phyloP scores from a whole-genome alignment of 2,888 invertebrate genomes.

The Neoascia interrupta region DNA sequence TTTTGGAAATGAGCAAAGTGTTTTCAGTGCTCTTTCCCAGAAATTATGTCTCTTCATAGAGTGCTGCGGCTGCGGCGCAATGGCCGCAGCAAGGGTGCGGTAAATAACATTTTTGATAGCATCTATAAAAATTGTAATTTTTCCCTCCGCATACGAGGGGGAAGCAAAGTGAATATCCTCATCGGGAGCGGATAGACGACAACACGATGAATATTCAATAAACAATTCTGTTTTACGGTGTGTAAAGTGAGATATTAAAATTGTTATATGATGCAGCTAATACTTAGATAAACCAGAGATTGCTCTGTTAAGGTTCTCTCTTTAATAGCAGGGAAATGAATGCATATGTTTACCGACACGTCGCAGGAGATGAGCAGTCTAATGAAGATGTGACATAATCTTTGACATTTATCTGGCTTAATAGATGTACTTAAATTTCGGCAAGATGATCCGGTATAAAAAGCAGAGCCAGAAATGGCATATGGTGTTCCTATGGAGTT shows the following conservation, averaged over 20 bases:
- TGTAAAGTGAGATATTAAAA: slow-evolving; percentile 2
- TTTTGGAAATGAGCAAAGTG: not conserved
- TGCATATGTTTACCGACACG: too few relatives aligned
- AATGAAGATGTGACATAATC: too few relatives aligned
- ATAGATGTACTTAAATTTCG: too few relatives aligned
- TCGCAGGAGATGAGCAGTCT: too few relatives aligned
- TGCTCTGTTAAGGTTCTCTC: not conserved
- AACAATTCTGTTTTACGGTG: not conserved
- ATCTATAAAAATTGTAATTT: not conserved
- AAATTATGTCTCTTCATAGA: not conserved
- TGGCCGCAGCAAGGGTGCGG: not conserved
- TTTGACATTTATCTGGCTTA: too few relatives aligned
- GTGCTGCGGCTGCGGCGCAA: too few relatives aligned
- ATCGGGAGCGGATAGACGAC: too few relatives aligned
- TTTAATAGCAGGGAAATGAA: too few relatives aligned
- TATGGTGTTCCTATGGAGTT: too few relatives aligned
- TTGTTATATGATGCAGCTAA: not conserved
- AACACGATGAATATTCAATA: not conserved
- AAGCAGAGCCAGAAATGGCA: too few relatives aligned
- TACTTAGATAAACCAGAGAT: not conserved
- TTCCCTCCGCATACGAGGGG: too few relatives aligned
- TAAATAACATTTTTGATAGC: not conserved
- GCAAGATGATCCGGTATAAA: too few relatives aligned
- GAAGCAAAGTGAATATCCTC: not conserved
- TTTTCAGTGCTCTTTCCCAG: not conserved